Evolutionary conservation across 2,888 invertebrate genomes (phyloP), one percentile per base, ranked within the genome.

Genomic region (Scotopteryx bipunctaria): DNA sequence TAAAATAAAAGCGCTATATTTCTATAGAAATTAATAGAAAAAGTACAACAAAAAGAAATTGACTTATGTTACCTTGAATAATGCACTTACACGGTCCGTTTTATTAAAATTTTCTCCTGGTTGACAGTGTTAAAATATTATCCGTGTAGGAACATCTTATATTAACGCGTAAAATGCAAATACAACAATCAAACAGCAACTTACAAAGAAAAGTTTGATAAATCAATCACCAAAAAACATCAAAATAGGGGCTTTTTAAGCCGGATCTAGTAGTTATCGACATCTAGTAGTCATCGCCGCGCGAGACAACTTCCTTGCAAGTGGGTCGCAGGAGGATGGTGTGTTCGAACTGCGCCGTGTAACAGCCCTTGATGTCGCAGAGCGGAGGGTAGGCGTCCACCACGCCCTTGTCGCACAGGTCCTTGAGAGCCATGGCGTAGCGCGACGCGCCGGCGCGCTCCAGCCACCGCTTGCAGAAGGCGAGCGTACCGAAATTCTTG

Each of bases 261-360:
- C 47, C 47, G 11, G 9, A 27, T 2, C 9, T 2, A 9, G 17
- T 11, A 11, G n/a, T 38, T 38, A 31, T 41, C 3, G 31, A 13
- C 31, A 23, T 9, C 37, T 92, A 98, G 84, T 98, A 99, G 84
- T 99, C 99, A 59, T 96, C 95, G 19, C 99, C 99, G 57, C 99
- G 95, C 16, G 98, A 98, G 37, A 99, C 95, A 15, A 99, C 94
- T 86, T 99, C 99, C 86, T 99, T 99, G 91, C 99, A 99, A 0
- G 98, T 99, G 31, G 99, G 99, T 70, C 99, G 92, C 60, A 99
- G 91, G 65, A 99, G 94, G 71, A 99, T 95, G 2, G 99, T 99
- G 86, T 99, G 99, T 81, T 99, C 99, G 80, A 97, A 99, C 90
- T 99, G 99, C 33, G 99, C 99, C 0, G 99, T 99, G 88, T 99